A percentile compares a stretch with the other conserved stretches of the same genome.
phyloP scores from a whole-genome alignment of 2,797 vertebrate species.

The Caiman crocodilus region DNA sequence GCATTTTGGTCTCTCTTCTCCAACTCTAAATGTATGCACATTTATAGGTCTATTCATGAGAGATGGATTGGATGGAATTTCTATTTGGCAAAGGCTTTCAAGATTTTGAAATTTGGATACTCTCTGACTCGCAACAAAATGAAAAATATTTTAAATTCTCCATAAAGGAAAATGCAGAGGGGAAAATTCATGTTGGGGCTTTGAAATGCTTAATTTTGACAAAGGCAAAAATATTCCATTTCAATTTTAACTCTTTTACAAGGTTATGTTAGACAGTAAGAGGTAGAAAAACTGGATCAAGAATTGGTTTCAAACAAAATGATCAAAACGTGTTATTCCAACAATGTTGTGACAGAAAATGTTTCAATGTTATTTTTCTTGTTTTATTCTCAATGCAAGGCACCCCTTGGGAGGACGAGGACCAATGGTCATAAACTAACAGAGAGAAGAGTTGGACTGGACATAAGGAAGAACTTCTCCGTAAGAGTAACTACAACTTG shows the following conservation, averaged over 20 bases:
- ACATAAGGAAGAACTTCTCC: too few relatives aligned
- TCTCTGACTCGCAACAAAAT: neutral
- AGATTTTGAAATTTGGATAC: neutral
- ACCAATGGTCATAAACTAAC: too few relatives aligned
- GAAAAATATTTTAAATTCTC: neutral
- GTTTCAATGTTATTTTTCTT: neutral
- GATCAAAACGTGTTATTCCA: neutral
- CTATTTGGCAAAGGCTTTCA: neutral
- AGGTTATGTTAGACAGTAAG: neutral
- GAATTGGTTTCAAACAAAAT: neutral
- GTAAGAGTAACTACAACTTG: too few relatives aligned
- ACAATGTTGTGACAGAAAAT: neutral
- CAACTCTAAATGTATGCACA: neutral
- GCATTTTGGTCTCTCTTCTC: neutral
- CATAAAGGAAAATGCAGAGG: neutral
- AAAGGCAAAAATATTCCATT: too few relatives aligned
- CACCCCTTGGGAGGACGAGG: too few relatives aligned
- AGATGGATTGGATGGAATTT: neutral
- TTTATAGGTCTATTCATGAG: neutral
- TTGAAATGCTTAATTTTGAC: neutral
- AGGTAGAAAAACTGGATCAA: neutral
- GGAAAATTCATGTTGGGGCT: neutral
- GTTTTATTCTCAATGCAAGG: too few relatives aligned
- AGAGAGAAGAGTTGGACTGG: too few relatives aligned
- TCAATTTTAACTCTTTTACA: neutral